These are phyloP conservation scores for Cantharis flavilabris DNA, from an alignment of 2,888 invertebrate species.

Conservation along the genomic window DNA sequence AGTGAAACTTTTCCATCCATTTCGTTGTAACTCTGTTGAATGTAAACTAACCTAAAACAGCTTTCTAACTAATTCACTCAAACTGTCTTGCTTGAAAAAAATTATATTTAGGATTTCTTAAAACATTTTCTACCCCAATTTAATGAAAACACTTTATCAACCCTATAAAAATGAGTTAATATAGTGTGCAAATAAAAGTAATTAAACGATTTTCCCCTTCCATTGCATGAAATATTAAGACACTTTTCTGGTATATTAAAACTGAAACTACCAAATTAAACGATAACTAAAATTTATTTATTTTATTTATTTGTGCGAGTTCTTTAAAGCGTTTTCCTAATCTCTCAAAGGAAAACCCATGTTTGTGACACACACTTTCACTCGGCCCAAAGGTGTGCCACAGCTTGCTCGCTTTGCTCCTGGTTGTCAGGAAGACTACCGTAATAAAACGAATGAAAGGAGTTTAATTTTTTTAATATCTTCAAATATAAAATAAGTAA, in stretches of 20 bases:
- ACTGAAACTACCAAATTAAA: slow-evolving; percentile 11
- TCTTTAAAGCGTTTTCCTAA: not conserved
- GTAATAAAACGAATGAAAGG: no score
- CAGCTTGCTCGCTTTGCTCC: no score
- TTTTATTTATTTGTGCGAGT: no score
- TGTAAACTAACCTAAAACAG: slow-evolving; percentile 34
- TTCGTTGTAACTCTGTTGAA: slow-evolving; percentile 39
- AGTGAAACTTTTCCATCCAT: slow-evolving; percentile 37
- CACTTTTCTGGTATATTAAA: slow-evolving; percentile 21
- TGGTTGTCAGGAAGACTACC: no score
- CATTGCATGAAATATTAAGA: slow-evolving; percentile 10
- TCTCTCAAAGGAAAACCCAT: not conserved
- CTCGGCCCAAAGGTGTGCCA: not conserved
- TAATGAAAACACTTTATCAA: slow-evolving; percentile 37
- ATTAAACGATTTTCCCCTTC: slow-evolving; percentile 20
- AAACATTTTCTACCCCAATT: slow-evolving; percentile 30
- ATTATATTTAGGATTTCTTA: slow-evolving; percentile 35
- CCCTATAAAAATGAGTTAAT: slow-evolving; percentile 30
- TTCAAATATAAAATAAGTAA: no score
- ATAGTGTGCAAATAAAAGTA: slow-evolving; percentile 29
- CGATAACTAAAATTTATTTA: not conserved
- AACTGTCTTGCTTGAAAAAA: slow-evolving; percentile 26
- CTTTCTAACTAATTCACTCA: slow-evolving; percentile 39
- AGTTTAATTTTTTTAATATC: no score
- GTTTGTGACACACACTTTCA: not conserved